phyloP scores from a whole-genome alignment of 2,888 invertebrate species.

The Sarcophaga rosellei region DNA sequence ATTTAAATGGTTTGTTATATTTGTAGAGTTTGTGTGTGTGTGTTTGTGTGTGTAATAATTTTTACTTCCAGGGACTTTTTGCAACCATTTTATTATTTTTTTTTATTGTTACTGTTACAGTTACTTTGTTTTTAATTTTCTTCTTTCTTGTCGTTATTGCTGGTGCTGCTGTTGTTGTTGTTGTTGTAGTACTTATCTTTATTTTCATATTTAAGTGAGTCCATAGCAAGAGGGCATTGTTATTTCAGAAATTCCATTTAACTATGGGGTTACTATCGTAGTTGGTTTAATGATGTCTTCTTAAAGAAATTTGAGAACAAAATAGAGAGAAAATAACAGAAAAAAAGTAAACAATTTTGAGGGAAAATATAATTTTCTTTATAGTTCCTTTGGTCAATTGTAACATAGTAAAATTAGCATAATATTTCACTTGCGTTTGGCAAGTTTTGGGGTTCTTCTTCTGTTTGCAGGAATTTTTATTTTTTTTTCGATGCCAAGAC shows the following conservation, averaged over 20 bases:
- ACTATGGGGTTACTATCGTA: background rate
- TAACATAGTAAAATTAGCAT: conserved; percentile 10
- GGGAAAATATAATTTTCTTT: conserved; percentile 9
- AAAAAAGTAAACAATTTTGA: background rate
- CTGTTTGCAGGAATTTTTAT: background rate
- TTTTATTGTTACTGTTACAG: background rate
- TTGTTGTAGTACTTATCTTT: background rate
- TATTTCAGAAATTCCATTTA: background rate
- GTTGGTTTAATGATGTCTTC: too few species aligned
- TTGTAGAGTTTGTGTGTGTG: conserved; percentile 3
- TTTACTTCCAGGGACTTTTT: conserved; percentile 27
- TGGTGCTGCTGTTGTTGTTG: background rate
- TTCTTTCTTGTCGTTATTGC: background rate
- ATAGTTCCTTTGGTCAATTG: conserved; percentile 16
- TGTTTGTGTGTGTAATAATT: conserved; percentile 29
- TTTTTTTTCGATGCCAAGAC: background rate
- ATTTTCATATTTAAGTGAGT: conserved; percentile 11
- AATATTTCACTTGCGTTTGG: background rate
- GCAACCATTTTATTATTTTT: conserved; percentile 1
- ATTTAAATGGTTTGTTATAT: conserved; percentile 20
- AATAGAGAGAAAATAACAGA: too few species aligned
- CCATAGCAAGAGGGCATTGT: conserved; percentile 2
- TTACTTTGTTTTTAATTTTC: background rate
- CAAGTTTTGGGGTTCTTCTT: background rate
- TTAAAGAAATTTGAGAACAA: too few species aligned